Evolutionary conservation across 2,797 vertebrate species (phyloP), one percentile per base, ranked within the genome.

Genomic region (Pelodytes ibericus): DNA sequence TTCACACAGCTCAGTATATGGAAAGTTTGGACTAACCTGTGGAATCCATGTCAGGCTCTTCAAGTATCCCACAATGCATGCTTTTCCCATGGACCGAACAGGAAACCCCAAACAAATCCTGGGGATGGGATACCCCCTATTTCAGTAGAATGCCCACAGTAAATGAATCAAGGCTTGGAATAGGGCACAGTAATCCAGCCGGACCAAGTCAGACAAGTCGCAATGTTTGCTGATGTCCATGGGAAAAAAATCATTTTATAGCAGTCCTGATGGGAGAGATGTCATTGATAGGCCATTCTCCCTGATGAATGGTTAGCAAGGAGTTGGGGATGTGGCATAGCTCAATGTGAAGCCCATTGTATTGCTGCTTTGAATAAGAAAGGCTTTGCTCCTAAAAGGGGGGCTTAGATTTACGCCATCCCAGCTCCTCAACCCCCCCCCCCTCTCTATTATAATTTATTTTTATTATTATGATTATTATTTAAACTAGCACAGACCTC

Each of bases 171-270:
- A 41, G 66, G 16, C 76, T 82, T 84, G 83, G 87, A 88, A 88
- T 87, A 90, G 92, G 92, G 90, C 94, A 94, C 94, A 93, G 94
- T 94, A 96, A 91, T 92, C 90, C 91, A 90, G 88, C 87, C 83
- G 93, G 95, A 95, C 92, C 93, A 93, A 95, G 94, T 93, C 95
- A 95, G 94, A 96, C 91, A 96, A 96, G 96, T 99, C 97, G 97
- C 97, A 99, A 98, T 98, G 97, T 99, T 99, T 99, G 96, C 96
- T 96, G 96, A 98, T 98, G 96, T 99, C 98, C 95, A 96, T 96
- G 98, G 96, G 97, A 96, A 97, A 97, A 98, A 95, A 96, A 95
- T 97, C 95, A 96, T 98, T 99, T 98, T 98, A 98, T 98, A 98
- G 96, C 94, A 97, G 96, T 94, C 95, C 95, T 95, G 96, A 98